Evolutionary conservation across 2,888 invertebrate genomes (phyloP).

Genomic region (Trachelus tabidus): DNA sequence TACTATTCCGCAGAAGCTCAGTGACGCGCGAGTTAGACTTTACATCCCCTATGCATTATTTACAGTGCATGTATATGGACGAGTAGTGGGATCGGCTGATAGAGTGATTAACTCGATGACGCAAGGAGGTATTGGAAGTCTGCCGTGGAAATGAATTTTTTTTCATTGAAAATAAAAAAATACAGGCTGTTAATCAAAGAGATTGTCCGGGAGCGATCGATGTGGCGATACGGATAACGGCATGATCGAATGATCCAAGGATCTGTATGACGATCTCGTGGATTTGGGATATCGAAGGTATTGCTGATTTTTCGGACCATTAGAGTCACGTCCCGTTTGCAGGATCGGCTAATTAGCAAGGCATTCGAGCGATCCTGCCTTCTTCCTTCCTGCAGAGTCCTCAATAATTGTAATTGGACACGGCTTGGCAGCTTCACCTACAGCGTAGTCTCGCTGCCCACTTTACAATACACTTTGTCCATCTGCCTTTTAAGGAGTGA

Average conservation of each 20-base stretch:
- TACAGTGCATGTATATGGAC: neutral
- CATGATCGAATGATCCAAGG: neutral
- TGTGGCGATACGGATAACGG: neutral
- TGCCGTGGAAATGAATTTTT: neutral
- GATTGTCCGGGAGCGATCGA: no score
- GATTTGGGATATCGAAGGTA: neutral
- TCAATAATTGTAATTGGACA: constrained; percentile 67
- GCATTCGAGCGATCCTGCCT: constrained; percentile 28
- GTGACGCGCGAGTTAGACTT: neutral
- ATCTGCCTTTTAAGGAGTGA: constrained; percentile 67
- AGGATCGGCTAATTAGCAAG: constrained; percentile 60
- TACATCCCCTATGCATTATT: neutral
- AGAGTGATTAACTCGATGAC: neutral
- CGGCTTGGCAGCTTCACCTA: constrained; percentile 49
- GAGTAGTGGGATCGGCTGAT: neutral
- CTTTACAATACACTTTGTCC: constrained; percentile 67
- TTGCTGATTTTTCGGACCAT: neutral
- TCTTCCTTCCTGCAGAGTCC: constrained; percentile 45
- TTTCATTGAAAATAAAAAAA: neutral
- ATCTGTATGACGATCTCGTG: neutral
- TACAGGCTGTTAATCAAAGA: neutral
- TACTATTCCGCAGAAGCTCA: neutral
- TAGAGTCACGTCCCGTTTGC: constrained; percentile 18
- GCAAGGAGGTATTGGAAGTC: neutral
- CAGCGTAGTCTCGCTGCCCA: constrained; percentile 59